Evolutionary conservation across 2,888 invertebrate species (phyloP), one percentile per base, ranked within the genome.

Genomic region (Amphipyra berbera): DNA sequence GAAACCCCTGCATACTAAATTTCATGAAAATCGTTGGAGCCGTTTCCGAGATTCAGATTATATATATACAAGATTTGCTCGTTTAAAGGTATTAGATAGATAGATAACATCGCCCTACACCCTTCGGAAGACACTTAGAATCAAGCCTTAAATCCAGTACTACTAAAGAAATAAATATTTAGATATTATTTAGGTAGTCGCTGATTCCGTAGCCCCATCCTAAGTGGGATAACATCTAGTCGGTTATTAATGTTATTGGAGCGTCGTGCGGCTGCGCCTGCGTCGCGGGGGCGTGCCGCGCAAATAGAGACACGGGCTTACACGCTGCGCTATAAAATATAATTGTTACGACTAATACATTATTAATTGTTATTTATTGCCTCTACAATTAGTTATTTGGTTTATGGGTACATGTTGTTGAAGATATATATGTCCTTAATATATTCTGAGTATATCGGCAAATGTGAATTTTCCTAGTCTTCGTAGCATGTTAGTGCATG

Each of bases 261-360:
- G 59, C 65, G 56, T 66, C 75, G 73, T 68, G 71, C 73, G n/a
- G n/a, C 49, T 60, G 75, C 73, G 73, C 68, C 57, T 30, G n/a
- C 38, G 35, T 33, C 35, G 61, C 56, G 68, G 63, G 71, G 76
- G 73, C 75, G 70, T 69, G 81, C 70, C 70, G 69, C 59, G 68
- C 74, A 73, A 77, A 83, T 81, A 76, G 74, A 83, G 76, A 70
- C 81, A 72, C 63, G 33, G 53, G 46, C 55, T 52, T 68, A 67
- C 68, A 56, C 60, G 54, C 61, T 61, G 37, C 21, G 38, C 46
- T 63, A 54, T 70, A 55, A 52, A 71, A 57, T 55, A 69, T 52
- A 62, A 74, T 69, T 69, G 62, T 71, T 62, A 50, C n/a, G 7
- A 48, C 38, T 61, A 77, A 73, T 67, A 53, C 35, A 37, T 53